Evolutionary conservation across 2,797 vertebrate genomes (phyloP).

Genomic region (Spinibarbus caldwelli): DNA sequence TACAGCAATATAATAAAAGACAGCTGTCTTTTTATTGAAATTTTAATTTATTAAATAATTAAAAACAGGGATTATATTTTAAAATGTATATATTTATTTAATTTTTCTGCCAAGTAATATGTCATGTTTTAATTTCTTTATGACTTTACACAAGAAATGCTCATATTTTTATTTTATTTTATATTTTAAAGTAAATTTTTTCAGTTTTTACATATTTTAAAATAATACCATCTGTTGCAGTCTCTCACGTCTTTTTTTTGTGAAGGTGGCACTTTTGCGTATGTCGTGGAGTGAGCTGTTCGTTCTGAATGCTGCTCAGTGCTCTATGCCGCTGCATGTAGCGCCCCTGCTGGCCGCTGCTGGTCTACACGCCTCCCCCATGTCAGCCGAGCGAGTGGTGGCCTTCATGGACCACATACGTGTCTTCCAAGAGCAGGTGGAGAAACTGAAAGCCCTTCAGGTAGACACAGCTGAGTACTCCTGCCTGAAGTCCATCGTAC

Average conservation of each 20-base stretch:
- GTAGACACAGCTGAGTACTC: conserved; percentile 87
- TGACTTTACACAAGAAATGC: neutral
- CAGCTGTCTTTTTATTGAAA: neutral
- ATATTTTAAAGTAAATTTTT: neutral
- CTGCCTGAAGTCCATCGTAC: conserved; percentile 87
- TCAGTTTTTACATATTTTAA: neutral
- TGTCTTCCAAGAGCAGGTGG: conserved; percentile 90
- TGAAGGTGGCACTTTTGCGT: conserved; percentile 83
- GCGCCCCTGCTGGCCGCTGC: conserved; percentile 86
- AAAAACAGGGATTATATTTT: too few species aligned
- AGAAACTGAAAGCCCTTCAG: conserved; percentile 88
- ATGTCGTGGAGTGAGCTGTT: conserved; percentile 91
- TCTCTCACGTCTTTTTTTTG: neutral
- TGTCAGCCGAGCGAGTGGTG: conserved; percentile 86
- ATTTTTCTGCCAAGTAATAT: neutral
- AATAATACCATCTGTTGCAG: too few species aligned
- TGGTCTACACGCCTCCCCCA: conserved; percentile 86
- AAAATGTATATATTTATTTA: neutral
- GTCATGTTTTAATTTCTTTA: neutral
- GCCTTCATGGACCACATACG: conserved; percentile 92
- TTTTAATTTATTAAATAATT: neutral
- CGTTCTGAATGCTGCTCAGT: conserved; percentile 87
- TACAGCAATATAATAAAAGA: neutral
- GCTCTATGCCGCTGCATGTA: conserved; percentile 86
- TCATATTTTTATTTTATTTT: neutral